Evolutionary conservation across 2,797 vertebrate genomes (phyloP).

Genomic region (Taenioides sp.): DNA sequence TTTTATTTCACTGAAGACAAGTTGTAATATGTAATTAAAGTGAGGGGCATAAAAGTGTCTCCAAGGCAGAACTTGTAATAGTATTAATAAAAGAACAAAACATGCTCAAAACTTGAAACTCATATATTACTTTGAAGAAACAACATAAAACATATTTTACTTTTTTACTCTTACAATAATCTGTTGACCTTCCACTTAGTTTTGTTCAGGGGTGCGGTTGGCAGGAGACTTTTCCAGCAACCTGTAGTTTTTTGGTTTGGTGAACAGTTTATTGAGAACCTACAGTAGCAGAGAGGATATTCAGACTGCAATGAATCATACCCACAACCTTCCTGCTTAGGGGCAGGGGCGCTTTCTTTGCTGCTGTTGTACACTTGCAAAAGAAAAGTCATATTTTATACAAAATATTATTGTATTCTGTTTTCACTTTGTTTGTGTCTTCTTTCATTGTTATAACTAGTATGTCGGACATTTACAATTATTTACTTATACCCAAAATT

Average conservation of each 20-base stretch:
- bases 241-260: neutral
- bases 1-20: slow-evolving; percentile 11
- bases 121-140: neutral
- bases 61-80: neutral
- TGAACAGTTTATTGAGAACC: too few species aligned
- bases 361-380: neutral
- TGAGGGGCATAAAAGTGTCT: neutral
- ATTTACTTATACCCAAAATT: too few species aligned
- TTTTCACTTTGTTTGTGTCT: too few species aligned
- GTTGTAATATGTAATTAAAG: slow-evolving; percentile 13
- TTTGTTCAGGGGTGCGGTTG: neutral
- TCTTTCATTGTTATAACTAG: too few species aligned
- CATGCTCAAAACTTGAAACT: neutral
- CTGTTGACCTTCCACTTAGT: neutral
- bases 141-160: neutral
- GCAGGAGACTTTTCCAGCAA: neutral
- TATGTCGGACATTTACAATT: too few species aligned
- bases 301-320: neutral
- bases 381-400: neutral
- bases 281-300: neutral
- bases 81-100: neutral
- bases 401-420: neutral
- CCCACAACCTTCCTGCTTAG: neutral
- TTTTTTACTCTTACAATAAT: neutral
- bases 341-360: neutral